Base-by-base conservation (phyloP, 1,140 invertebrate genomes). In the Drosophila nikananu region DNA sequence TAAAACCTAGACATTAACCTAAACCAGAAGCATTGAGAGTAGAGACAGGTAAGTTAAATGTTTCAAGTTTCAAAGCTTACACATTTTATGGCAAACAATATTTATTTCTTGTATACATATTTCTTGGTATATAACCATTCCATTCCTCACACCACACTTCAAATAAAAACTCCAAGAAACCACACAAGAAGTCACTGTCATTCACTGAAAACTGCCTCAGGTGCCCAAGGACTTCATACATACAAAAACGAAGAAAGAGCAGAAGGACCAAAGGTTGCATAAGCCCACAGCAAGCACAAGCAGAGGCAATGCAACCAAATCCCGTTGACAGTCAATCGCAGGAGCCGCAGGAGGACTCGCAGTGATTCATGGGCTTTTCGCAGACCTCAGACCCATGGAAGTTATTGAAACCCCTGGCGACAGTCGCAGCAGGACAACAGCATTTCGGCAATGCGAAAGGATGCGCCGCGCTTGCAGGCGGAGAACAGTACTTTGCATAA, bases 401-500 rank as follows among this genome's bases (percentile, higher is more conserved):
- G 76, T 64, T 72, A 83, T 83, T 67, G 64, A 83, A 63, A 62
- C 55, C 64, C 51, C 64, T n/a, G n/a, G n/a, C 51, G 21, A 30
- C 76, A 27, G 42, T 41, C 51, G 23, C 67, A 60, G 60, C 73
- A 65, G 55, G 64, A 79, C 61, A 63, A 78, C 61, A 63, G 63
- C 67, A 71, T 57, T 77, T 62, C n/a, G 42, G 42, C 21, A 60
- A 42, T 39, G 63, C 59, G 30, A 67, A 46, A 77, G 64, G 57
- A 77, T 49, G 48, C 32, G 49, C 21, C 23, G 30, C 52, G 32
- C 15, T 37, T 27, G 44, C n/a, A 46, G 46, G 23, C 37, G 19
- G 46, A 57, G 76, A 66, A 23, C 58, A 72, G 39, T 71, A 64
- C 82, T 87, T 91, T 84, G 86, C 91, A 92, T 92, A 92, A 92